Conservation (phyloP, 2,888 invertebrate species). For the Hylaea fasciaria region DNA sequence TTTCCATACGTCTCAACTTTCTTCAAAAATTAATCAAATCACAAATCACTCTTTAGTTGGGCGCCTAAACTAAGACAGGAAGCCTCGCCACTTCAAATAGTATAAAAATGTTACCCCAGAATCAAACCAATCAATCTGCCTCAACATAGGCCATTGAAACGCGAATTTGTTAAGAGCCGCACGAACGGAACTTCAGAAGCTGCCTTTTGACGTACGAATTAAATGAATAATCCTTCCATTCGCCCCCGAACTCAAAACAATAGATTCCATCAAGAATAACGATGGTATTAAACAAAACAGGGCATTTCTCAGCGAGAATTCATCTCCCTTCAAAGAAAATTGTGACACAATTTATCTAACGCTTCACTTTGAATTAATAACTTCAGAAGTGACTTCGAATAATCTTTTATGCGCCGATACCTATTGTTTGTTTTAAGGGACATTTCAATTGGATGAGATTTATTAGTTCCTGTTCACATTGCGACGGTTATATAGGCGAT, state of each 20-base stretch:
- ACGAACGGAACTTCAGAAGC: conserved; percentile 38
- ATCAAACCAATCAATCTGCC: conserved; percentile 6
- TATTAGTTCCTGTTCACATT: conserved; percentile 12
- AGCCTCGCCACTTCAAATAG: too few species aligned
- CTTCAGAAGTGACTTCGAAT: conserved; percentile 58
- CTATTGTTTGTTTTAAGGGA: conserved; percentile 49
- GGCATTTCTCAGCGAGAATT: conserved; percentile 62
- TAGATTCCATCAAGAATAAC: conserved; percentile 79
- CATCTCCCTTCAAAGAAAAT: conserved; percentile 56
- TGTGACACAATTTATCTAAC: conserved; percentile 62
- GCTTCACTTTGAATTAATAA: conserved; percentile 64
- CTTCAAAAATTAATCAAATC: too few species aligned
- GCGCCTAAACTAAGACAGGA: too few species aligned
- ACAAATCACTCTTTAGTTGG: too few species aligned
- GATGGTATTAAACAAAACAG: conserved; percentile 79
- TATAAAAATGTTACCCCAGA: not conserved
- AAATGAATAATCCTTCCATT: conserved; percentile 80
- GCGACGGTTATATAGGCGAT: not conserved
- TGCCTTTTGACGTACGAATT: conserved; percentile 65
- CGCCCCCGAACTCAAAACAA: conserved; percentile 72
- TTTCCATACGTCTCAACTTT: too few species aligned
- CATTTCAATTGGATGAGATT: conserved; percentile 45
- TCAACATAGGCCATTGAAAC: conserved; percentile 5
- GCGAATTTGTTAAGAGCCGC: conserved; percentile 17
- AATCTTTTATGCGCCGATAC: conserved; percentile 54